Evolutionary conservation across 2,113 vertebrate species (phyloP), one percentile per base, ranked within the genome.

Genomic region (Chionodraco myersi): DNA sequence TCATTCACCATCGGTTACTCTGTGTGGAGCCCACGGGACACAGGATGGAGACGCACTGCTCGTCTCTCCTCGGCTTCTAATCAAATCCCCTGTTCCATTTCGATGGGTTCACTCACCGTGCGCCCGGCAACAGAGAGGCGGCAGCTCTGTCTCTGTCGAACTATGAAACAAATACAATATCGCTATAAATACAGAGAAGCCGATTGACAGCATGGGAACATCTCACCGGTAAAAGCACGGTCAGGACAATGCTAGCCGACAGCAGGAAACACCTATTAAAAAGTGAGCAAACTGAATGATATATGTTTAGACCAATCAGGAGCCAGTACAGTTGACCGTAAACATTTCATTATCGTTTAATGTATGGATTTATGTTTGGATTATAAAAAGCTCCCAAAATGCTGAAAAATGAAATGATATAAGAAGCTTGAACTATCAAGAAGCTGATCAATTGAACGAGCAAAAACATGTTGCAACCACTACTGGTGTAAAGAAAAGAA

Each of bases 41-140:
- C 30, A 34, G 68, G 74, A 61, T 21, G 68, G 80, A 73, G 72
- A 65, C 44, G 53, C 77, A 58, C n/a, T 52, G 36, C 68, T 69
- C 78, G 52, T 59, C 68, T 75, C 64, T 15, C 13, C 75, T 77
- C 75, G 30, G 79, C 62, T 23, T 60, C 75, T 79, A 88, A 89
- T 92, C 85, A 56, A 81, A 90, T 85, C 67, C 76, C 82, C 81
- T 58, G 59, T 41, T 86, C 70, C 59, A 51, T 72, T 62, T 53
- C 48, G n/a, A 6, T 13, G 16, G 67, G 44, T 64, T 75, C 58
- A 11, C 36, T 23, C 59, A 8, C 63, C 44, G 15, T 66, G 63
- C 18, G 10, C 16, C 36, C 73, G 16, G 48, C 64, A 49, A 49
- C 8, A 21, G 41, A 51, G n/a, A 48, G 18, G 16, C 59, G 0